Base-by-base conservation (phyloP, 2,888 invertebrate species). In the Hyposoter dolosus region DNA sequence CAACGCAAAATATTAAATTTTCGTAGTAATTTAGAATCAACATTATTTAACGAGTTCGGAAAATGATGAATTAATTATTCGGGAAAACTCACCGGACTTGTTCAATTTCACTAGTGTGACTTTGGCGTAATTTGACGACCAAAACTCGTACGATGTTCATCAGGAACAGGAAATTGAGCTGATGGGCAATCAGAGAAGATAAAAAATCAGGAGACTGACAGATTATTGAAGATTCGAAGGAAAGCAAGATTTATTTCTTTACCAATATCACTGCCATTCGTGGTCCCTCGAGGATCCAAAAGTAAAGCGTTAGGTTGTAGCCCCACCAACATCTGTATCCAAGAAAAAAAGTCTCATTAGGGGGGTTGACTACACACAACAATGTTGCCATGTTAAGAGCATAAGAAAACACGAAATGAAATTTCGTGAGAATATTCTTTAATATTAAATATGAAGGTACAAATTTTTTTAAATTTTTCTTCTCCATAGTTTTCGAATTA, bases 221-320 rank as follows among this genome's bases (percentile, higher is more conserved):
- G 53, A 71, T 28, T 15, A 53, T 63, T 12, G n/a, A 12, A 53
- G 1, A 23, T 9, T 50, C 4, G 17, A 35, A 40, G 17, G 6
- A 56, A 23, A 80, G 15, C 0, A 43, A 9, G 23, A 69, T 45
- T 60, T 40, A 7, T 65, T 74, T 32, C 47, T 96, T 96, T 94
- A 98, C 98, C 95, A 97, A 92, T 89, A 99, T 96, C 32, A 98
- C 96, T 2, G 95, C 95, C 83, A 97, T 95, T 76, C 99, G 95
- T 0, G 98, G 98, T 32, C 97, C 98, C 94, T 99, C 98, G 40
- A 98, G 94, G 88, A 99, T 97, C 98, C 98, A 99, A 93, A 98
- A 98, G 90, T 97, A 96, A 0, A 95, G 94, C 9, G 96, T 95
- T 88, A 98, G 96, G 92, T 98, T 98, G 93, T 98, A 98, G 5